These are phyloP conservation scores for Zaprionus kolodkinae DNA, from an alignment of 1,140 invertebrate genomes.

Conservation along the genomic window DNA sequence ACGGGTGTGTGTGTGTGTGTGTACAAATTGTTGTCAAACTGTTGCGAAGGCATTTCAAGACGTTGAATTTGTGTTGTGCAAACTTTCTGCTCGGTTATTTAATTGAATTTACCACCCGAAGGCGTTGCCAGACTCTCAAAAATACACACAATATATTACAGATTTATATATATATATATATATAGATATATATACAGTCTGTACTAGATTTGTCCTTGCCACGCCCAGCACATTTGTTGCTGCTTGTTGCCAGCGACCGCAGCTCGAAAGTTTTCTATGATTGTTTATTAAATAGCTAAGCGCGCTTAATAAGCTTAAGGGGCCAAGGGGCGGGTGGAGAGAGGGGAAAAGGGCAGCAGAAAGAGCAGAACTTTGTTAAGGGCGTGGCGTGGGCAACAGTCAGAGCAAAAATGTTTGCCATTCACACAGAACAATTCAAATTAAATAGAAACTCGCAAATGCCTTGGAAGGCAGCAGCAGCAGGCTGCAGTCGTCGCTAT, in stretches of 20 bases:
- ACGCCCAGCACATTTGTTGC: slow-evolving; percentile 12
- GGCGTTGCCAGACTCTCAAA: slow-evolving; percentile 38
- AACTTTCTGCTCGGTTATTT: slow-evolving; percentile 77
- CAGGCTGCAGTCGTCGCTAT: neutral
- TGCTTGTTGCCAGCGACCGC: neutral
- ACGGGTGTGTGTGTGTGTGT: slow-evolving; percentile 22
- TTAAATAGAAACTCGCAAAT: slow-evolving; percentile 71
- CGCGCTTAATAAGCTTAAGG: slow-evolving; percentile 77
- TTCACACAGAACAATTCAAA: slow-evolving; percentile 74
- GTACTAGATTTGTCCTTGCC: slow-evolving; percentile 43
- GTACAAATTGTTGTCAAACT: slow-evolving; percentile 78
- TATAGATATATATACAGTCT: slow-evolving; percentile 3
- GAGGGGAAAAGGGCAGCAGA: slow-evolving; percentile 6
- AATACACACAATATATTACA: slow-evolving; percentile 1
- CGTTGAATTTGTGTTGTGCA: slow-evolving; percentile 55
- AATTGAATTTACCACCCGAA: slow-evolving; percentile 78
- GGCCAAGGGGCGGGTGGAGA: slow-evolving; percentile 31
- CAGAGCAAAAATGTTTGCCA: slow-evolving; percentile 59
- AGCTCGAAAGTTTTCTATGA: slow-evolving; percentile 62
- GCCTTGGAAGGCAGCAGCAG: slow-evolving; percentile 17
- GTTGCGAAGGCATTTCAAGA: slow-evolving; percentile 75
- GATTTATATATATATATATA: neutral
- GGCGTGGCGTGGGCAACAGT: slow-evolving; percentile 26
- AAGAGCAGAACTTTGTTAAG: neutral
- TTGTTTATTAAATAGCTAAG: slow-evolving; percentile 79